Percentiles rank a stretch among this genome's conserved stretches.
These are phyloP conservation scores for Leptinotarsa undecemlineata DNA, from an alignment of 1,140 invertebrate species.

Conservation along the genomic window DNA sequence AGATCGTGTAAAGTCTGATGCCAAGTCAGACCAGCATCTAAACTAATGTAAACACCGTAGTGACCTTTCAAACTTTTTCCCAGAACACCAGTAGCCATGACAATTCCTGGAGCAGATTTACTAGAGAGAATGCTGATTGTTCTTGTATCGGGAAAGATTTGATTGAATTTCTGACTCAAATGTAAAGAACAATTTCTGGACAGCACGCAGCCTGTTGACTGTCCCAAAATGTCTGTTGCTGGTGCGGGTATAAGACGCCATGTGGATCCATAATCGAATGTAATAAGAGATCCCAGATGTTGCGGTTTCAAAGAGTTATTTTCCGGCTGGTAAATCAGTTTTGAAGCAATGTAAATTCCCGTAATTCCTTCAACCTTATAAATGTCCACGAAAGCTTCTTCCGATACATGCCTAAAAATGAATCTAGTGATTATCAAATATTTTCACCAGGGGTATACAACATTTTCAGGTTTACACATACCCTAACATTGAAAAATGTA, in stretches of 20 bases:
- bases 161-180: conserved; percentile 82
- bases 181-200: conserved; percentile 80
- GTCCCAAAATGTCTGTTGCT: conserved; percentile 66
- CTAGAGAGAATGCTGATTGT: conserved; percentile 83
- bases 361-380: conserved; percentile 84
- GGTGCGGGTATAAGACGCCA: conserved; percentile 78
- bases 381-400: conserved; percentile 85
- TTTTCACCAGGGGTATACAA: neutral
- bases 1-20: conserved; percentile 75
- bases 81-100: conserved; percentile 83
- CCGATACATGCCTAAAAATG: conserved; percentile 69
- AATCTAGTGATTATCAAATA: neutral
- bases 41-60: conserved; percentile 78
- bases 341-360: conserved; percentile 89
- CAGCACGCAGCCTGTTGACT: conserved; percentile 64
- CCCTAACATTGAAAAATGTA: too few relatives aligned
- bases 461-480: neutral
- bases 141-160: conserved; percentile 77
- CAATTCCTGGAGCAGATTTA: conserved; percentile 83
- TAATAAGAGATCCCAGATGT: conserved; percentile 79
- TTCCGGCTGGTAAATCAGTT: conserved; percentile 62
- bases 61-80: conserved; percentile 65
- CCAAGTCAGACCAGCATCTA: conserved; percentile 86
- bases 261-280: conserved; percentile 83
- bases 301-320: conserved; percentile 67